Evolutionary conservation across 1,140 invertebrate genomes (phyloP).

Genomic region (Planococcus citri): DNA sequence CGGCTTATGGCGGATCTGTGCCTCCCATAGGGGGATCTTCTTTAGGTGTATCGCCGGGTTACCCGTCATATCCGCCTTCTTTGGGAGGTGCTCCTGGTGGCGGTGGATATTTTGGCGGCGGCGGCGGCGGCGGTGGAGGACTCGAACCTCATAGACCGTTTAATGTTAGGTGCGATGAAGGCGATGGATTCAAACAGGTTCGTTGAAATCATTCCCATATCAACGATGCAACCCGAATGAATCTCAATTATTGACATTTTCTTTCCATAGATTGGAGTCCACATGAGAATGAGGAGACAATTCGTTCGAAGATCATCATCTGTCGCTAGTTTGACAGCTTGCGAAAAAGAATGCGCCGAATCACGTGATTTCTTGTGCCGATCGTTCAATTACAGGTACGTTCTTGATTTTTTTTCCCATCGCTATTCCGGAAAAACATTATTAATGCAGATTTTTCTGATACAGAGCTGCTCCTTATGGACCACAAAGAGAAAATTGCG

Average conservation of each 20-base stretch:
- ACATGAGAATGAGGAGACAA: conserved; percentile 60
- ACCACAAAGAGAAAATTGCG: conserved; percentile 69
- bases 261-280: conserved; percentile 43
- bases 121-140: background rate
- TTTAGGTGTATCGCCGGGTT: conserved; percentile 16
- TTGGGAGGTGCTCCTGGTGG: background rate
- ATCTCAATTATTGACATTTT: too few relatives aligned
- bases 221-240: too few relatives aligned
- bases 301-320: conserved; percentile 62
- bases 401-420: conserved; percentile 27
- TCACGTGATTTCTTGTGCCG: conserved; percentile 71
- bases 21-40: conserved; percentile 13
- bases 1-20: background rate
- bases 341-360: conserved; percentile 69
- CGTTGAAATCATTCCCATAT: conserved; percentile 14
- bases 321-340: conserved; percentile 56
- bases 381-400: conserved; percentile 70
- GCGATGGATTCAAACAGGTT: conserved; percentile 60
- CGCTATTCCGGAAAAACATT: too few relatives aligned
- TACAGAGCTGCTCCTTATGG: conserved; percentile 43
- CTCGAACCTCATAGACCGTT: conserved; percentile 30
- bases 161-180: conserved; percentile 54
- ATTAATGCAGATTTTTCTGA: too few relatives aligned
- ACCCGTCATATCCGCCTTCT: background rate
- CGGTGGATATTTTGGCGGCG: background rate